These are phyloP conservation scores for Adela reaumurella DNA, from an alignment of 2,888 invertebrate species.

Conservation along the genomic window DNA sequence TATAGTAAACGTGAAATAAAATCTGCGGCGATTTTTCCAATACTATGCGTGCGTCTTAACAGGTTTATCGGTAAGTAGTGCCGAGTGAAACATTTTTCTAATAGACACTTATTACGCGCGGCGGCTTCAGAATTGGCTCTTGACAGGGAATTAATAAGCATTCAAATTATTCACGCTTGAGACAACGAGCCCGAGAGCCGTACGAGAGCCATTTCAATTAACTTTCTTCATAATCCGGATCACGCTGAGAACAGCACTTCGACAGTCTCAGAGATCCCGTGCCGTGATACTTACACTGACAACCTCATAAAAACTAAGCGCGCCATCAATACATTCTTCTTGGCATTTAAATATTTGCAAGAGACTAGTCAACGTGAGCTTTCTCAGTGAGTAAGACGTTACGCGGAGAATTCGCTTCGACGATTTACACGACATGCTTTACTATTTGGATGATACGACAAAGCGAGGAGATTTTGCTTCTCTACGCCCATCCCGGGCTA, in stretches of 20 bases:
- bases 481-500: neutral
- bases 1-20: too few species aligned
- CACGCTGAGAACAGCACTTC: conserved; percentile 16
- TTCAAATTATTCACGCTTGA: conserved; percentile 17
- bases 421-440: too few species aligned
- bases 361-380: too few species aligned
- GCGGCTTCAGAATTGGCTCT: conserved; percentile 16
- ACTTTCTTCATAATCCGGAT: conserved; percentile 49
- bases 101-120: conserved; percentile 5
- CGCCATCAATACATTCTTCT: neutral
- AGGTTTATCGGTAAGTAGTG: too few species aligned
- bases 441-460: neutral
- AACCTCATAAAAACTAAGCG: neutral
- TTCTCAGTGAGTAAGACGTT: too few species aligned
- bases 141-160: conserved; percentile 41
- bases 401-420: too few species aligned
- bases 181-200: conserved; percentile 15
- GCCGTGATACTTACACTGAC: neutral
- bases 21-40: too few species aligned
- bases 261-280: neutral
- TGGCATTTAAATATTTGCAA: too few species aligned
- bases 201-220: conserved; percentile 50
- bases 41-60: too few species aligned
- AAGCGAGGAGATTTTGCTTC: neutral
- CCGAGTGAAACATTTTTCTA: too few species aligned